Percentiles rank a stretch among this genome's conserved stretches.
Evolutionary conservation across 2,888 invertebrate genomes (phyloP).

Genomic region (Dyspetes luteomarginatus): DNA sequence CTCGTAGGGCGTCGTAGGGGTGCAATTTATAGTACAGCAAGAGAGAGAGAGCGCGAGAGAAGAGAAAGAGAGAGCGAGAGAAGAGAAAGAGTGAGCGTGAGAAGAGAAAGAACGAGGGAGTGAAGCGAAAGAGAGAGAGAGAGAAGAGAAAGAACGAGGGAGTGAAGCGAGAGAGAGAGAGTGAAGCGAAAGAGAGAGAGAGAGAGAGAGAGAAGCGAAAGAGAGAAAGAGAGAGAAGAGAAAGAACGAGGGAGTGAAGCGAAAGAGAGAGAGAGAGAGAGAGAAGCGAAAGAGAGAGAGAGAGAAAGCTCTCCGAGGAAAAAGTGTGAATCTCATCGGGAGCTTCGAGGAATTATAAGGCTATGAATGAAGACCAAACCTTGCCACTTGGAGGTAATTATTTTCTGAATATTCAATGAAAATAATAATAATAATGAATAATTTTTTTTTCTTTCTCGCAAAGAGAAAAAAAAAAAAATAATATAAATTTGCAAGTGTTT

Average conservation of each 20-base stretch:
- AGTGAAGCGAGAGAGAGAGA: no score
- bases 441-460: background rate
- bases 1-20: constrained; percentile 5
- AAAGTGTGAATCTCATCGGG: constrained; percentile 62
- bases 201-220: no score
- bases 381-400: constrained; percentile 92
- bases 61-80: background rate
- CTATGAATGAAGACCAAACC: constrained; percentile 96
- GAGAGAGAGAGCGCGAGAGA: background rate
- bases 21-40: background rate
- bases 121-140: no score
- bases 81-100: no score
- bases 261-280: no score
- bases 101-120: no score
- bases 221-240: no score
- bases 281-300: background rate
- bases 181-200: no score
- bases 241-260: no score
- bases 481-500: background rate
- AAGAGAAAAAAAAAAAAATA: background rate
- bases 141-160: no score
- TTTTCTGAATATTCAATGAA: background rate
- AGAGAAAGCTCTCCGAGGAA: constrained; percentile 23
- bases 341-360: constrained; percentile 76
- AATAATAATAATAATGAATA: background rate